These are phyloP conservation scores for Columbina picui DNA, from an alignment of 2,113 vertebrate species.

Conservation along the genomic window DNA sequence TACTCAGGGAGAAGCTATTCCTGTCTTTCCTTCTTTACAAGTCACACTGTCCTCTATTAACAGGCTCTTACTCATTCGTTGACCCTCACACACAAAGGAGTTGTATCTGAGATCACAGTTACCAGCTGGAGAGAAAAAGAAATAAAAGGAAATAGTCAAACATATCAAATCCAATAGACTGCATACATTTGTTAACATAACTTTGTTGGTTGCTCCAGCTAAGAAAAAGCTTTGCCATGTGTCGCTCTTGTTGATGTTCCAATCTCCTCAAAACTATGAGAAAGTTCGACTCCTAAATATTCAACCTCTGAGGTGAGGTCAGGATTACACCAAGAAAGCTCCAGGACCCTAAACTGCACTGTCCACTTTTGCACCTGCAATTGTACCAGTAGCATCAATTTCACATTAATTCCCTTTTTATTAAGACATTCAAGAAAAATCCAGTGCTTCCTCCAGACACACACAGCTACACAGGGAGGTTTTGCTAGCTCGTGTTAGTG, in stretches of 20 bases:
- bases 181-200: conserved; percentile 5
- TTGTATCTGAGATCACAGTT: conserved; percentile 23
- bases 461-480: background rate
- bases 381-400: background rate
- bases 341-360: background rate
- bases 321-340: background rate
- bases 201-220: background rate
- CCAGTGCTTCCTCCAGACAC: background rate
- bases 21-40: background rate
- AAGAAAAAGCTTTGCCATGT: background rate
- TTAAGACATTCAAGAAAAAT: background rate
- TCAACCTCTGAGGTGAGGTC: background rate
- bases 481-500: background rate
- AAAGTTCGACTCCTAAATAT: background rate
- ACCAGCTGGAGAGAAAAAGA: background rate
- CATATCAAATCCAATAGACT: background rate
- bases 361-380: background rate
- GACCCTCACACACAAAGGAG: background rate
- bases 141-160: background rate
- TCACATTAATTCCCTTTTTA: background rate
- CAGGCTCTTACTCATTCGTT: conserved; percentile 44
- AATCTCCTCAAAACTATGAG: background rate
- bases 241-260: background rate
- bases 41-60: conserved; percentile 46
- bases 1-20: background rate